phyloP scores from a whole-genome alignment of 1,140 invertebrate species.

The Elymnias hypermnestra region DNA sequence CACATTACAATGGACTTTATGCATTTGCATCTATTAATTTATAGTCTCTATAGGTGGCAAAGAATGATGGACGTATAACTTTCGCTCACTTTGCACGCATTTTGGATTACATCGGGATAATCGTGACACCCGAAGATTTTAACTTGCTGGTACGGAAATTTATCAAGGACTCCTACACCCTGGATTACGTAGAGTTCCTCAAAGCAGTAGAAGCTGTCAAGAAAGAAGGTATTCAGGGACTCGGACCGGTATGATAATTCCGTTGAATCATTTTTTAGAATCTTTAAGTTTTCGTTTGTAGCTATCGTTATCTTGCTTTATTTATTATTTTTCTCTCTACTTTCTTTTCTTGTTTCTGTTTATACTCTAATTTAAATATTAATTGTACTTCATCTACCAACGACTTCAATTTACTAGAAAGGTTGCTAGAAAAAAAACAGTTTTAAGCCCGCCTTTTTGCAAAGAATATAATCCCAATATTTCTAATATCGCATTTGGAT shows the following conservation, averaged over 20 bases:
- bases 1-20: too few relatives aligned
- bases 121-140: slow-evolving; percentile 81
- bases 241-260: slow-evolving; percentile 67
- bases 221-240: slow-evolving; percentile 74
- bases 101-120: slow-evolving; percentile 80
- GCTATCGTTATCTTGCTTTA: too few relatives aligned
- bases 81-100: slow-evolving; percentile 83
- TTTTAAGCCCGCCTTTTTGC: too few relatives aligned
- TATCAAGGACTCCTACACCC: slow-evolving; percentile 81
- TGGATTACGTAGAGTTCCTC: slow-evolving; percentile 84
- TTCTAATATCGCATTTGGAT: too few relatives aligned
- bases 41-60: slow-evolving; percentile 81
- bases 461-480: too few relatives aligned
- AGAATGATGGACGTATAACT: slow-evolving; percentile 82
- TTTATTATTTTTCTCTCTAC: too few relatives aligned
- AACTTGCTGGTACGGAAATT: slow-evolving; percentile 81
- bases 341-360: too few relatives aligned
- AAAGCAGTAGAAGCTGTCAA: slow-evolving; percentile 77
- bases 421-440: too few relatives aligned
- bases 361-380: too few relatives aligned
- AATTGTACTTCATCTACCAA: too few relatives aligned
- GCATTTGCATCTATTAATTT: too few relatives aligned
- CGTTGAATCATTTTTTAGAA: background rate
- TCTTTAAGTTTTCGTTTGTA: background rate
- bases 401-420: too few relatives aligned